Conservation (phyloP, 2,888 invertebrate genomes). For the Andrena bicolor region DNA sequence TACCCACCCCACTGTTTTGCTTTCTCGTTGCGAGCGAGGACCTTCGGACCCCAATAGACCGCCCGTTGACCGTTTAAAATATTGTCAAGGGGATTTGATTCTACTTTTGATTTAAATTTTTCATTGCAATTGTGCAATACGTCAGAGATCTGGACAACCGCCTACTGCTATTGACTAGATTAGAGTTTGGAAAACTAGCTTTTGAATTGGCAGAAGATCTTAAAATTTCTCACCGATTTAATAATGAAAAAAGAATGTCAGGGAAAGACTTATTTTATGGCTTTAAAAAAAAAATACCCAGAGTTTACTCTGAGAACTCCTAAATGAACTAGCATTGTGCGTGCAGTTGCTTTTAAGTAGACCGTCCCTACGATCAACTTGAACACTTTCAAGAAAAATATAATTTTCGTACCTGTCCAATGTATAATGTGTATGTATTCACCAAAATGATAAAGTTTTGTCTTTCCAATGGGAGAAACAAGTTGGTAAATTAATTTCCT, state of each 20-base stretch:
- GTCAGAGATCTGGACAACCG: background rate
- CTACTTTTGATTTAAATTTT: background rate
- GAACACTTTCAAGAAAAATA: background rate
- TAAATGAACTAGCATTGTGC: constrained; percentile 36
- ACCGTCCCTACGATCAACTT: constrained; percentile 12
- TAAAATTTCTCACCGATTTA: too few relatives aligned
- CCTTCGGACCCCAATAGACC: too few relatives aligned
- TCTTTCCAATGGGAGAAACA: constrained; percentile 57
- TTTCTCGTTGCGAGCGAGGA: too few relatives aligned
- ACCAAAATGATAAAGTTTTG: constrained; percentile 53
- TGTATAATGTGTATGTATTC: constrained; percentile 57
- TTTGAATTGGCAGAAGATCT: constrained; percentile 38
- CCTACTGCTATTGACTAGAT: background rate
- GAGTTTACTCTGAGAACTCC: background rate
- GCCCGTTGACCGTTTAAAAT: too few relatives aligned
- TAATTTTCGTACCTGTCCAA: constrained; percentile 18
- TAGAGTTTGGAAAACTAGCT: constrained; percentile 40
- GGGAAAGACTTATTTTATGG: constrained; percentile 61
- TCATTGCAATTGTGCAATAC: background rate
- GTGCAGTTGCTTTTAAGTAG: constrained; percentile 48
- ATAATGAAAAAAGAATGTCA: constrained; percentile 29
- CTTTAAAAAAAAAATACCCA: constrained; percentile 47
- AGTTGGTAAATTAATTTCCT: constrained; percentile 67
- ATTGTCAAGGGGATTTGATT: too few relatives aligned
- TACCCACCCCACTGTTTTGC: too few relatives aligned